Evolutionary conservation across 2,888 invertebrate species (phyloP).

Genomic region (Macaria notata): DNA sequence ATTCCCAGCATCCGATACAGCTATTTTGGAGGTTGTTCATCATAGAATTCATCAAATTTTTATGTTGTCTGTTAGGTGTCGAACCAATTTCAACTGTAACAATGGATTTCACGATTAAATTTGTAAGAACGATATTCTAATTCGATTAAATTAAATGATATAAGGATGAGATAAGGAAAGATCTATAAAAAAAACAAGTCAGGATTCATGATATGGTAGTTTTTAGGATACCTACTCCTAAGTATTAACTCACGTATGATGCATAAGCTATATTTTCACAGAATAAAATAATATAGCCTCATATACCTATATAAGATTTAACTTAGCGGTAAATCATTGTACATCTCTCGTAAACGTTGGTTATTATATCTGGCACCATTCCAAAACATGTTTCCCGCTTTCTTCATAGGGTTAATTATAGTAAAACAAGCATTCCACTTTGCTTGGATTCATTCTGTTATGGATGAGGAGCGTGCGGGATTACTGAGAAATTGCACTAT

Average conservation of each 20-base stretch:
- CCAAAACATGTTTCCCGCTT: conserved; percentile 30
- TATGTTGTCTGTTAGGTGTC: conserved; percentile 24
- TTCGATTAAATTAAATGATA: too few relatives aligned
- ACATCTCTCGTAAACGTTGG: conserved; percentile 19
- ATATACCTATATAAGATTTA: neutral
- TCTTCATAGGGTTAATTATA: conserved; percentile 22
- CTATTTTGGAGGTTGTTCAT: conserved; percentile 41
- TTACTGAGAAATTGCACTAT: too few relatives aligned
- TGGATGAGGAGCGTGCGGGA: neutral
- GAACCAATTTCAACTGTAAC: conserved; percentile 3
- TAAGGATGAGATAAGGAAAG: too few relatives aligned
- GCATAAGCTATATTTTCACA: too few relatives aligned
- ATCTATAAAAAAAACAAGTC: too few relatives aligned
- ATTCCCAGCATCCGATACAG: conserved; percentile 38
- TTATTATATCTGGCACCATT: conserved; percentile 25
- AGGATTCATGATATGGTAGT: too few relatives aligned
- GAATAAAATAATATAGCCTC: too few relatives aligned
- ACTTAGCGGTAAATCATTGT: conserved; percentile 13
- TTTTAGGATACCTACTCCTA: too few relatives aligned
- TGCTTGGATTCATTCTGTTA: conserved; percentile 1
- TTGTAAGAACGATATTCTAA: too few relatives aligned
- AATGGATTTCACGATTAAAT: conserved; percentile 21
- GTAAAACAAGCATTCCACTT: conserved; percentile 10
- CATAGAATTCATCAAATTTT: conserved; percentile 43
- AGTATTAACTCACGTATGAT: too few relatives aligned